Evolutionary conservation across 2,888 invertebrate species (phyloP).

Genomic region (Sphaerophoria taeniata): DNA sequence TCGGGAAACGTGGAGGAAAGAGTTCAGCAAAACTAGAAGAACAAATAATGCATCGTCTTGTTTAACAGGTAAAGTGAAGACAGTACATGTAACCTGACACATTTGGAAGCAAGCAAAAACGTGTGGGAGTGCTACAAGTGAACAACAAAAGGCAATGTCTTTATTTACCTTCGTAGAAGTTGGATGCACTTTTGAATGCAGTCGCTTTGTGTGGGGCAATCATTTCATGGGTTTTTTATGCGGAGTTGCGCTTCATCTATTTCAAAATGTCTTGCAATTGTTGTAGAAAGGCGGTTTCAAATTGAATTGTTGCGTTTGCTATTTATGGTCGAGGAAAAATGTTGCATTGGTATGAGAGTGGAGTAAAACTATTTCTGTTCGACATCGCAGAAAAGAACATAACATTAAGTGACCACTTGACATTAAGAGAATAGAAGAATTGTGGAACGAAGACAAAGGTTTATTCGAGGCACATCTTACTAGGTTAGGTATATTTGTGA

Average conservation of each 20-base stretch:
- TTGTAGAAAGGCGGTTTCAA: constrained; percentile 5
- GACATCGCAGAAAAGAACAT: no score
- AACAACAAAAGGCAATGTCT: constrained; percentile 60
- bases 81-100: constrained; percentile 58
- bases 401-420: no score
- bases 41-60: constrained; percentile 13
- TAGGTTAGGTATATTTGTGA: no score
- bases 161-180: constrained; percentile 37
- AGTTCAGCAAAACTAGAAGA: constrained; percentile 42
- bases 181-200: background rate
- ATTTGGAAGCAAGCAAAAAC: constrained; percentile 23
- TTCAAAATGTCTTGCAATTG: constrained; percentile 26
- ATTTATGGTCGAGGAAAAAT: background rate
- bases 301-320: background rate
- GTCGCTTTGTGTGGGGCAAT: constrained; percentile 25
- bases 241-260: background rate
- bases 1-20: background rate
- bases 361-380: background rate
- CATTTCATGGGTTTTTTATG: constrained; percentile 6
- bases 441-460: no score
- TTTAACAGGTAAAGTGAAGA: constrained; percentile 66
- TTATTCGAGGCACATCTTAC: no score
- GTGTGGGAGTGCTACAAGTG: constrained; percentile 56
- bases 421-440: no score
- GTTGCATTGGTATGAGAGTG: background rate